A percentile compares a stretch with the other conserved stretches of the same genome.
phyloP scores from a whole-genome alignment of 1,140 invertebrate genomes.

The Bathynomus jamesi region DNA sequence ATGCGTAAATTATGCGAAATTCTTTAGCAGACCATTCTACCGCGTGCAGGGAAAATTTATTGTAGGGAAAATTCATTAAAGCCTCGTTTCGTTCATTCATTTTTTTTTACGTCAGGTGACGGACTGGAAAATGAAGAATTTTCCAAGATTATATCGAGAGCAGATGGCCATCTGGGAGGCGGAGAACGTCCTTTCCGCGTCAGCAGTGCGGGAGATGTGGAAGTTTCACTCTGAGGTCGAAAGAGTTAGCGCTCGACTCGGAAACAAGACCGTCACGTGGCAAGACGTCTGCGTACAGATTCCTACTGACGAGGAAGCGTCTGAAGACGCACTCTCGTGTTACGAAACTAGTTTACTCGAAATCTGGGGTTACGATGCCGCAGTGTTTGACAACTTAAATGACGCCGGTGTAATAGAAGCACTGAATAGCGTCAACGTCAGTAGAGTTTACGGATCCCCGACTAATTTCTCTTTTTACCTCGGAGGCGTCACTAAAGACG shows the following conservation, averaged over 20 bases:
- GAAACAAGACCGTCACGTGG: not conserved
- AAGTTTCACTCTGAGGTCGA: not conserved
- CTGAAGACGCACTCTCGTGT: conserved; percentile 14
- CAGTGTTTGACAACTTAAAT: conserved; percentile 19
- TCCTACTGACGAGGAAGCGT: not conserved
- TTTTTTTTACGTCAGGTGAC: not conserved
- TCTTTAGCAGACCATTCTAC: too few relatives aligned
- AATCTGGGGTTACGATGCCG: conserved; percentile 28
- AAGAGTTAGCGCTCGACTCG: not conserved
- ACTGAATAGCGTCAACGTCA: conserved; percentile 39
- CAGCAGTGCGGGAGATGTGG: not conserved
- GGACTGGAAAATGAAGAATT: not conserved
- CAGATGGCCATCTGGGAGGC: not conserved
- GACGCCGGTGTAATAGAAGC: conserved; percentile 25
- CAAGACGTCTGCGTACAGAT: not conserved
- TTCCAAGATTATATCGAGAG: not conserved
- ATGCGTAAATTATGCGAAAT: too few relatives aligned
- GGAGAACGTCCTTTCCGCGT: not conserved
- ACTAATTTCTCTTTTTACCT: conserved; percentile 57
- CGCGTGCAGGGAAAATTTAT: too few relatives aligned
- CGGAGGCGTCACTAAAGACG: conserved; percentile 54
- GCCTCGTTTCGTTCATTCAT: too few relatives aligned
- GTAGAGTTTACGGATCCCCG: conserved; percentile 56
- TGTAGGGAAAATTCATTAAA: too few relatives aligned
- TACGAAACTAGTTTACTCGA: conserved; percentile 35